Percentiles rank a stretch among this genome's conserved stretches.
Conservation (phyloP, 1,140 invertebrate species). For the Drosophila takahashii region DNA sequence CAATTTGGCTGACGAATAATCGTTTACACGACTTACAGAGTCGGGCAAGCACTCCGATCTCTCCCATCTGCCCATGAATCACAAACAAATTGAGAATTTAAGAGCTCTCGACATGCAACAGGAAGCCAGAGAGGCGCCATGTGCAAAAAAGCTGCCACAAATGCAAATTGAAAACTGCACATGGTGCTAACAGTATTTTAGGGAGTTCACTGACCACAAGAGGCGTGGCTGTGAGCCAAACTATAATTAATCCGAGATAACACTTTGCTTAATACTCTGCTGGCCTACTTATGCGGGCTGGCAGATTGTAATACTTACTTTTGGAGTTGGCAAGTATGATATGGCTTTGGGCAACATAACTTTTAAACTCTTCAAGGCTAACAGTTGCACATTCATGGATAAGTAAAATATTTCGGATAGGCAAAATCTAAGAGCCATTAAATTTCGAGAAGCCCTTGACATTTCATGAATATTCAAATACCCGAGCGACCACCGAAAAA, state of each 20-base stretch:
- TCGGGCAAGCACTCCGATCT: conserved; percentile 51
- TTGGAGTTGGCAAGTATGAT: not conserved
- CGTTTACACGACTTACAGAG: conserved; percentile 50
- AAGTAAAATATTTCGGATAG: not conserved
- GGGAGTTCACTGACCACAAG: conserved; percentile 55
- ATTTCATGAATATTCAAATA: conserved; percentile 51
- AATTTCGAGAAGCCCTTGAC: not conserved
- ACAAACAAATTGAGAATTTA: conserved; percentile 54
- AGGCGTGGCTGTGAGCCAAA: conserved; percentile 8
- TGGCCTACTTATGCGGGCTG: not conserved
- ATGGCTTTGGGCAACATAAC: not conserved
- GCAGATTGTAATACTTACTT: conserved; percentile 11
- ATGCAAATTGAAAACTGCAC: conserved; percentile 49
- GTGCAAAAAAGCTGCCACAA: conserved; percentile 21
- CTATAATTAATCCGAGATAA: conserved; percentile 26
- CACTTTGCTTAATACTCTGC: conserved; percentile 13
- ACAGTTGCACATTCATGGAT: not conserved
- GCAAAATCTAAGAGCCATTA: not conserved
- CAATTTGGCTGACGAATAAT: conserved; percentile 39
- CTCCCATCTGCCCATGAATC: conserved; percentile 53
- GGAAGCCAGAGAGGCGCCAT: conserved; percentile 6
- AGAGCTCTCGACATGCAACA: conserved; percentile 64
- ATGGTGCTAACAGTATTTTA: conserved; percentile 32
- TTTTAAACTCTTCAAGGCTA: not conserved
- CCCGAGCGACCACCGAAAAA: conserved; percentile 1